A percentile compares a stretch with the other conserved stretches of the same genome.
phyloP scores from a whole-genome alignment of 1,140 invertebrate species.

The Ruditapes philippinarum region DNA sequence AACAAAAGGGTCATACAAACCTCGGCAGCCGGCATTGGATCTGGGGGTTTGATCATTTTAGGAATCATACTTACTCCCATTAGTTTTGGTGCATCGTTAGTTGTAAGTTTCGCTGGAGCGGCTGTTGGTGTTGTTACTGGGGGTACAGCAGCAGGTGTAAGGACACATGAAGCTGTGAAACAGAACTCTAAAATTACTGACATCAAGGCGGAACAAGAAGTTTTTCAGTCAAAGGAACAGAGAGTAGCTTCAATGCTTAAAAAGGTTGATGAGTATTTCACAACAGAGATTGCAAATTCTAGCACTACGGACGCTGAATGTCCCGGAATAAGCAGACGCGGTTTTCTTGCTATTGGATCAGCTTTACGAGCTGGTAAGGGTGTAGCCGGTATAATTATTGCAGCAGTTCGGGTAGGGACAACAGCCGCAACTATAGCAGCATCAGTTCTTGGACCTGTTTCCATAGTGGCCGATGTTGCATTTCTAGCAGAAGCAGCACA shows the following conservation, averaged over 20 bases:
- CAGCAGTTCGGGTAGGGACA: not conserved
- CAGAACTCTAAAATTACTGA: not conserved
- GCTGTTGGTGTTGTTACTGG: not conserved
- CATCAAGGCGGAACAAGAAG: not conserved
- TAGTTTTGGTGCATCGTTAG: constrained; percentile 12
- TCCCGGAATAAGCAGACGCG: not conserved
- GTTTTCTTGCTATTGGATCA: not conserved
- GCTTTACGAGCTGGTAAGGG: not conserved
- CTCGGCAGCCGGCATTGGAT: not conserved
- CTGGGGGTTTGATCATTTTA: not conserved
- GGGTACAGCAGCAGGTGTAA: not conserved
- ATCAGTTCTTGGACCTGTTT: not conserved
- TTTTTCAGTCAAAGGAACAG: not conserved
- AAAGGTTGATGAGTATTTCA: not conserved
- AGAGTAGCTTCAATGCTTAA: no score
- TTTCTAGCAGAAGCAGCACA: not conserved
- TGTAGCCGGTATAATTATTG: not conserved
- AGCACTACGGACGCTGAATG: not conserved
- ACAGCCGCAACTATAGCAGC: not conserved
- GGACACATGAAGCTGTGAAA: not conserved
- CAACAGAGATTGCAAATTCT: no score
- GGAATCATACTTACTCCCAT: not conserved
- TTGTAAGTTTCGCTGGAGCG: not conserved
- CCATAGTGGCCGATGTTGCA: not conserved
- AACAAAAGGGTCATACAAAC: not conserved